Conservation (phyloP, 2,888 invertebrate species). For the Parelbella ahira region DNA sequence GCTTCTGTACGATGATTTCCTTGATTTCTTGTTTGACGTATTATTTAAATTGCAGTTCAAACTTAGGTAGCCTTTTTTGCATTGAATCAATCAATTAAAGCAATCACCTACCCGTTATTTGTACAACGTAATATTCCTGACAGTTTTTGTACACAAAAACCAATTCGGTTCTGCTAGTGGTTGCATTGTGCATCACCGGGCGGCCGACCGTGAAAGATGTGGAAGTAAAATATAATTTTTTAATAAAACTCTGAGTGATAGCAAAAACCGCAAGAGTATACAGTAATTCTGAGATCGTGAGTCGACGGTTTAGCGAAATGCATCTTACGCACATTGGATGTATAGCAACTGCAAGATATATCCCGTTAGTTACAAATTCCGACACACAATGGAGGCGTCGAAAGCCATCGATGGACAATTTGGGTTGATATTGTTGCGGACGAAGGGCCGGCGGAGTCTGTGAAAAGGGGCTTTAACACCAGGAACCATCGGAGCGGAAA, state of each 20-base stretch:
- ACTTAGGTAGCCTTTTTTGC: too few relatives aligned
- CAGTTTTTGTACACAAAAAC: slow-evolving; percentile 6
- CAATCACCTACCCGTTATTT: slow-evolving; percentile 4
- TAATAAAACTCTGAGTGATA: slow-evolving; percentile 9
- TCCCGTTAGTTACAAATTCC: slow-evolving; percentile 49
- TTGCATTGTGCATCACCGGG: slow-evolving; percentile 4
- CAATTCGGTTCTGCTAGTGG: slow-evolving; percentile 6
- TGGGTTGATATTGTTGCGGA: slow-evolving; percentile 54
- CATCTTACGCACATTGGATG: slow-evolving; percentile 53
- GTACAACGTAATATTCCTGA: slow-evolving; percentile 12
- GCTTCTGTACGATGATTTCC: too few relatives aligned
- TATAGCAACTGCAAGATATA: slow-evolving; percentile 37
- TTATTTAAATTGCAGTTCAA: too few relatives aligned
- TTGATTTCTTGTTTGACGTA: too few relatives aligned
- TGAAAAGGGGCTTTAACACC: slow-evolving; percentile 47
- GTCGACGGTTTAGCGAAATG: slow-evolving; percentile 51
- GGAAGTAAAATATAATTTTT: slow-evolving; percentile 14
- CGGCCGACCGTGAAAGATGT: slow-evolving; percentile 12
- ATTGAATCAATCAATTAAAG: slow-evolving; percentile 1
- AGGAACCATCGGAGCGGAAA: slow-evolving; percentile 17
- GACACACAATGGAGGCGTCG: slow-evolving; percentile 54
- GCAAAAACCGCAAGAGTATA: slow-evolving; percentile 20
- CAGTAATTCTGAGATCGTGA: slow-evolving; percentile 14
- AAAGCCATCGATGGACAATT: slow-evolving; percentile 49
- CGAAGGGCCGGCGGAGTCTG: slow-evolving; percentile 38